phyloP scores from a whole-genome alignment of 2,888 invertebrate species.

The Laothoe populi region DNA sequence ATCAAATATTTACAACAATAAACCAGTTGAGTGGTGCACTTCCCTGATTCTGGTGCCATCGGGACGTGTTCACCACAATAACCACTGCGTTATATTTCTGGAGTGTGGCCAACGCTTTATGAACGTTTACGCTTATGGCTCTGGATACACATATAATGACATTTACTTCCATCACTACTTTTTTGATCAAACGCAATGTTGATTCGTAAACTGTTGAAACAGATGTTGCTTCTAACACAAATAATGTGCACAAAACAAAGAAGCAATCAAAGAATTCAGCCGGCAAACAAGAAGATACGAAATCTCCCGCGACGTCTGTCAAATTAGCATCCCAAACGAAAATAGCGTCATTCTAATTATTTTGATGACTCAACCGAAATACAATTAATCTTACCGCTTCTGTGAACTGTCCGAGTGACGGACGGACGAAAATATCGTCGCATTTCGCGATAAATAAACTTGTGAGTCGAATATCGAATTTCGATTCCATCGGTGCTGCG shows the following conservation, averaged over 20 bases:
- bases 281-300: conserved; percentile 72
- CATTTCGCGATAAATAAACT: conserved; percentile 83
- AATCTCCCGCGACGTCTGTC: conserved; percentile 85
- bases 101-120: conserved; percentile 73
- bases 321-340: conserved; percentile 84
- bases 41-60: conserved; percentile 63
- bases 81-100: conserved; percentile 65
- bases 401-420: conserved; percentile 83
- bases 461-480: conserved; percentile 79
- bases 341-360: conserved; percentile 85
- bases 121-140: conserved; percentile 58
- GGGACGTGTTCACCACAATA: conserved; percentile 54
- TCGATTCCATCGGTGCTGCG: conserved; percentile 83
- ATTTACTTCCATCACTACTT: conserved; percentile 51
- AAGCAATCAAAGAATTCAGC: conserved; percentile 73
- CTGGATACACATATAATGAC: conserved; percentile 43
- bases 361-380: conserved; percentile 85
- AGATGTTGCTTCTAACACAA: conserved; percentile 50
- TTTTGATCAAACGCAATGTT: conserved; percentile 28
- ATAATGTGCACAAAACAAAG: conserved; percentile 65
- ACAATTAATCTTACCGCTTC: conserved; percentile 84
- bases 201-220: conserved; percentile 43
- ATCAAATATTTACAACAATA: conserved; percentile 82
- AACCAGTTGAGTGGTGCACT: conserved; percentile 66
- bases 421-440: conserved; percentile 83